Percentiles rank a stretch among this genome's conserved stretches.
Conservation (phyloP, 1,140 invertebrate species). For the Atta texana region DNA sequence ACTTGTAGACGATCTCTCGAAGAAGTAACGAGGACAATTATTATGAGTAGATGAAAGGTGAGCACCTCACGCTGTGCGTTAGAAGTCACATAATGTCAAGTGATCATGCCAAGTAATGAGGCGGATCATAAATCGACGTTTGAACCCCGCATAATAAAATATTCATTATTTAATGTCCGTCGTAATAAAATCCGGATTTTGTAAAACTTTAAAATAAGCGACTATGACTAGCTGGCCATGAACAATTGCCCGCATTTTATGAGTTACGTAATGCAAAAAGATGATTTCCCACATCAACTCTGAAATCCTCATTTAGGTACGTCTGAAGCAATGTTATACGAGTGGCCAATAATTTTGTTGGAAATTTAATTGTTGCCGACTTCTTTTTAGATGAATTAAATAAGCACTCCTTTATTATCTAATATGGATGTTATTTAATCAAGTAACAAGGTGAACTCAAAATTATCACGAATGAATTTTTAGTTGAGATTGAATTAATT, state of each 20-base stretch:
- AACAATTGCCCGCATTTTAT: not conserved
- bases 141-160: conserved; percentile 35
- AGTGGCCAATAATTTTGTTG: not conserved
- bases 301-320: not conserved
- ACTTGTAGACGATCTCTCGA: conserved; percentile 7
- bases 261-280: not conserved
- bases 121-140: conserved; percentile 63
- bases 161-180: conserved; percentile 51
- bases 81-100: conserved; percentile 32
- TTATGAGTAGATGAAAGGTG: conserved; percentile 67
- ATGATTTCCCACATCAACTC: not conserved
- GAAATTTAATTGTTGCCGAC: not conserved
- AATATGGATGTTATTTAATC: not conserved
- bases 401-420: not conserved
- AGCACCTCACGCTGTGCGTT: conserved; percentile 43
- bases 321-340: not conserved
- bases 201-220: conserved; percentile 6
- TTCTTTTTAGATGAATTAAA: not conserved
- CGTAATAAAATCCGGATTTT: conserved; percentile 1
- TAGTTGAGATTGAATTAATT: not conserved
- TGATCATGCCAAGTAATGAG: conserved; percentile 59
- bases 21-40: conserved; percentile 61
- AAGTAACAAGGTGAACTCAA: not conserved
- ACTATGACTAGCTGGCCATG: not conserved
- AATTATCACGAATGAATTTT: not conserved